Base-by-base conservation (phyloP, 2,888 invertebrate genomes). In the Galerucella pusilla region DNA sequence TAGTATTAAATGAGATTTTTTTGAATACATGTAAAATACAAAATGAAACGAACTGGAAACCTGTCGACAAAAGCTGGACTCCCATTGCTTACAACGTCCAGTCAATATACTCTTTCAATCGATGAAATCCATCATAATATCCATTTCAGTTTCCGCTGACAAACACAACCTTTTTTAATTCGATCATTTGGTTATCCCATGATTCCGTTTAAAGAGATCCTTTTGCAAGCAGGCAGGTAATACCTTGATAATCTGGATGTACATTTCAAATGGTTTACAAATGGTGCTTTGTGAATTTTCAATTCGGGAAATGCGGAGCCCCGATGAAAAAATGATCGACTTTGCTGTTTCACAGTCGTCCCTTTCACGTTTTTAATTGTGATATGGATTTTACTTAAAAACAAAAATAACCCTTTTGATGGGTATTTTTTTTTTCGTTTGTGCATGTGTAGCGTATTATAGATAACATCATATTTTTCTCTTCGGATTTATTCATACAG, bases 101-200 rank as follows among this genome's bases (percentile, higher is more conserved):
- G 78, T 79, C 78, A 77, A 80, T 80, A 80, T 78, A 46, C 11
- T 10, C 11, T 46, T 46, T 78, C 67, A 74, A 74, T 75, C 78
- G 74, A 78, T 78, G 72, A 77, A 79, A 74, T 76, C 65, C 77
- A 68, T 78, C 78, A 78, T 77, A 57, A 16, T 57, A 72, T 75
- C 67, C 75, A 67, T 73, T 73, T 77, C 75, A 69, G 70, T 75
- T 75, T 74, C 65, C 66, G 69, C 66, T 78, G 77, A 74, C 77
- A 78, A 77, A 79, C 74, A 69, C 65, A 75, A 71, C 73, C 68
- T 75, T 74, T 74, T 74, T 74, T 68, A 75, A 77, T 75, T 75
- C 68, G 68, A 71, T 61, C 67, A 65, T 65, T 68, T 72, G 65
- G 61, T 69, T 73, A 57, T 75, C 54, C 67, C 52, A 42, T 63